phyloP scores from a whole-genome alignment of 2,888 invertebrate species.

The Morpho deidamia region DNA sequence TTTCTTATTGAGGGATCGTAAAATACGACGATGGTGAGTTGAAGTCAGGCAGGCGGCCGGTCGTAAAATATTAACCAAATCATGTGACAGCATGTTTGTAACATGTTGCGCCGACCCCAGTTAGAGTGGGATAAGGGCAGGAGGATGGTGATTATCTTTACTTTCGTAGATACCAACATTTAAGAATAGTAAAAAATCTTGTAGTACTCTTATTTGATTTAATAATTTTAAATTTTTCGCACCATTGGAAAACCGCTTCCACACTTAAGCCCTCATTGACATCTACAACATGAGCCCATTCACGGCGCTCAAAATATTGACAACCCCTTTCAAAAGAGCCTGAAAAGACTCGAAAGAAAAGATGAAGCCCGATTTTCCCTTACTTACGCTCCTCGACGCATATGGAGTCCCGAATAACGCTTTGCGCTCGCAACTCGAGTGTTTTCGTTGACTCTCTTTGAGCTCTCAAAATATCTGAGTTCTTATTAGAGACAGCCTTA shows the following conservation, averaged over 20 bases:
- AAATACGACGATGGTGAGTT: too few species aligned
- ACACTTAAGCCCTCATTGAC: slow-evolving; percentile 62
- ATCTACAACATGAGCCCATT: slow-evolving; percentile 61
- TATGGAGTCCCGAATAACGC: slow-evolving; percentile 49
- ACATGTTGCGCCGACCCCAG: too few species aligned
- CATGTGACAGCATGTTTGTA: too few species aligned
- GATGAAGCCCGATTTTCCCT: slow-evolving; percentile 63
- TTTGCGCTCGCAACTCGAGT: slow-evolving; percentile 32
- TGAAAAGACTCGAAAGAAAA: slow-evolving; percentile 66
- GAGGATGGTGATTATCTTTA: too few species aligned
- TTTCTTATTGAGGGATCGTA: too few species aligned
- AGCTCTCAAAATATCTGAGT: slow-evolving; percentile 35
- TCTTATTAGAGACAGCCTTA: slow-evolving; percentile 32
- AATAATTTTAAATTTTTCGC: too few species aligned
- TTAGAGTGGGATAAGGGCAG: too few species aligned
- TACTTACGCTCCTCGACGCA: slow-evolving; percentile 63
- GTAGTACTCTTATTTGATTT: too few species aligned
- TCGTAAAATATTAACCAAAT: too few species aligned
- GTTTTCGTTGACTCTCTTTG: slow-evolving; percentile 32
- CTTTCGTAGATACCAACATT: too few species aligned
- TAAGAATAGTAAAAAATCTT: too few species aligned
- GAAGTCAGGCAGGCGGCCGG: too few species aligned
- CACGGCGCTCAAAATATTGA: slow-evolving; percentile 74
- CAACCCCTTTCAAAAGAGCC: slow-evolving; percentile 60
- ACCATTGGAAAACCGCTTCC: slow-evolving; percentile 42